These are phyloP conservation scores for Otus sunia DNA, from an alignment of 2,113 vertebrate species.

Conservation along the genomic window DNA sequence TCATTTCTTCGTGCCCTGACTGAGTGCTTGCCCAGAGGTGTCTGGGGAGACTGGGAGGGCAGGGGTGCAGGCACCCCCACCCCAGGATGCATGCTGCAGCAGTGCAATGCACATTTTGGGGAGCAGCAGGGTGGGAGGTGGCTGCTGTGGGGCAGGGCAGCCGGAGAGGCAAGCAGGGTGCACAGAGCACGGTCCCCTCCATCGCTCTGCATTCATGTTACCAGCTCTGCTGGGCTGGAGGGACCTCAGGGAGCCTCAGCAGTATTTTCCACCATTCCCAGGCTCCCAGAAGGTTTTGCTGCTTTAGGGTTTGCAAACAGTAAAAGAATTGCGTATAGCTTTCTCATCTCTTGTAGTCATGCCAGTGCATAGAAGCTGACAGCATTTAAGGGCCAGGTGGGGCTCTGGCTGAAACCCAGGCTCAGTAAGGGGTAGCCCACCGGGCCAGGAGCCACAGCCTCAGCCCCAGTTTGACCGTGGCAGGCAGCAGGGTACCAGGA, in stretches of 20 bases:
- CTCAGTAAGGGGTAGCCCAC: not conserved
- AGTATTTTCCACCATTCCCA: not conserved
- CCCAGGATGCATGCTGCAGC: accelerated
- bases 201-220: accelerated
- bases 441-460: not conserved
- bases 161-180: accelerated
- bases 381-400: not conserved
- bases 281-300: not conserved
- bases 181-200: accelerated
- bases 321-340: not conserved
- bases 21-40: not conserved
- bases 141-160: not conserved
- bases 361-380: accelerated
- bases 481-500: too few relatives aligned
- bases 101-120: accelerated
- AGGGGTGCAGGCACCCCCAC: accelerated
- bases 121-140: not conserved
- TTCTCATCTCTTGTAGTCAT: not conserved
- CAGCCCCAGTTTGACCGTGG: not conserved
- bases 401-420: not conserved
- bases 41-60: not conserved
- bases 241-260: not conserved
- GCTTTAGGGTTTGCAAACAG: not conserved
- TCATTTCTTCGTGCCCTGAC: accelerated
- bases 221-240: not conserved